Evolutionary conservation across 2,888 invertebrate species (phyloP).

Genomic region (Rhagonycha lutea): DNA sequence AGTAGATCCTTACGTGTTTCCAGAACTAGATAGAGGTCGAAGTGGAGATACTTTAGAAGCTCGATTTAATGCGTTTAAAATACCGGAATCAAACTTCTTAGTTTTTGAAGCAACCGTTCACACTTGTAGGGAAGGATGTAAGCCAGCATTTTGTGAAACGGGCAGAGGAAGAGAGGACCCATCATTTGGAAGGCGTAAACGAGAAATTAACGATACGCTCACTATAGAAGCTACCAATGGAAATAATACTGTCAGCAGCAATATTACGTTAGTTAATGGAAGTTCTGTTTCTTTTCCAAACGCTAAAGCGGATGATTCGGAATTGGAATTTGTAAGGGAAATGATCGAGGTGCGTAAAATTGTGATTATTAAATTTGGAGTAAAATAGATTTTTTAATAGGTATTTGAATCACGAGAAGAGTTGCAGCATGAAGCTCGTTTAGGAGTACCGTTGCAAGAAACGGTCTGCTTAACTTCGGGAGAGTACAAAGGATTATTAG

Average conservation of each 20-base stretch:
- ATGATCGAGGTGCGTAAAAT: slow-evolving; percentile 76
- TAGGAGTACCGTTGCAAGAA: slow-evolving; percentile 66
- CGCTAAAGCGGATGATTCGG: slow-evolving; percentile 56
- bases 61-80: slow-evolving; percentile 91
- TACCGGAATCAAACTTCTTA: slow-evolving; percentile 91
- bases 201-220: slow-evolving; percentile 56
- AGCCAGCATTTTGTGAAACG: slow-evolving; percentile 85
- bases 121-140: slow-evolving; percentile 87
- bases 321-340: slow-evolving; percentile 77
- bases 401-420: slow-evolving; percentile 82
- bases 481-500: slow-evolving; percentile 84
- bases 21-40: slow-evolving; percentile 83
- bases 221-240: slow-evolving; percentile 36
- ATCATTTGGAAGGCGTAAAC: slow-evolving; percentile 76
- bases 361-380: not conserved
- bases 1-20: slow-evolving; percentile 89
- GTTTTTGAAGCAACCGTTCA: slow-evolving; percentile 91
- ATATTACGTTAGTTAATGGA: slow-evolving; percentile 43
- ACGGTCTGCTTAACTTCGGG: slow-evolving; percentile 80
- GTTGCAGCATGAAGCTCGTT: slow-evolving; percentile 68
- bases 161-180: slow-evolving; percentile 80
- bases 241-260: slow-evolving; percentile 36
- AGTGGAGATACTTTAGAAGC: slow-evolving; percentile 88
- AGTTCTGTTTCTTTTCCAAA: slow-evolving; percentile 52
- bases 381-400: slow-evolving; percentile 52